Conservation (phyloP, 1,140 invertebrate genomes). For the Pemphigus obesinymphae region DNA sequence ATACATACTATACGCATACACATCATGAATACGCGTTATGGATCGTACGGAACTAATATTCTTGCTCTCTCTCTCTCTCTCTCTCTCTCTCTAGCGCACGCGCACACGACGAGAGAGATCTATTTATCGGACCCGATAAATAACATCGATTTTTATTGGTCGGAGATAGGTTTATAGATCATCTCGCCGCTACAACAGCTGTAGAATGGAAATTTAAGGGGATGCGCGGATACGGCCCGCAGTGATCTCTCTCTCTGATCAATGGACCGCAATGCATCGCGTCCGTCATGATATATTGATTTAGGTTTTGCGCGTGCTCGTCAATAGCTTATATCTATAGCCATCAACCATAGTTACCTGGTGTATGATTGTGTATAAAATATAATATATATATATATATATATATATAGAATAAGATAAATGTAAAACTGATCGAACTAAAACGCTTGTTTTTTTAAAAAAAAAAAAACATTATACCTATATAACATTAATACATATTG, state of each 20-base stretch:
- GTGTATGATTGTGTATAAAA: too few relatives aligned
- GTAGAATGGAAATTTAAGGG: neutral
- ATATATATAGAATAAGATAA: too few relatives aligned
- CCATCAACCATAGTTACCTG: too few relatives aligned
- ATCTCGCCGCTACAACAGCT: neutral
- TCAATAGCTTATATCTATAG: too few relatives aligned
- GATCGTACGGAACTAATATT: too few relatives aligned
- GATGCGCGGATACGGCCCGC: neutral
- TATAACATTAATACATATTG: too few relatives aligned
- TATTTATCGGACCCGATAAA: constrained; percentile 31
- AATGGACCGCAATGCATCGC: neutral
- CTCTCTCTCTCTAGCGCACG: too few relatives aligned
- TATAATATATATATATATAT: too few relatives aligned
- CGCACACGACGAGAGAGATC: neutral
- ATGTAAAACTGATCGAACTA: too few relatives aligned
- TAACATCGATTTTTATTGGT: constrained; percentile 29
- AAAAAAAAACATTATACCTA: too few relatives aligned
- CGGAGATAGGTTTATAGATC: constrained; percentile 3
- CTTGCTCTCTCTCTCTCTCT: too few relatives aligned
- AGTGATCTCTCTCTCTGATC: neutral
- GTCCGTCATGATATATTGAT: neutral
- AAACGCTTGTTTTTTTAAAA: too few relatives aligned
- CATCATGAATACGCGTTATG: neutral
- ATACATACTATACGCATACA: neutral
- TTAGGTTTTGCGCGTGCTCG: neutral